phyloP scores from a whole-genome alignment of 1,140 invertebrate genomes.

The Drosophila prosaltans region DNA sequence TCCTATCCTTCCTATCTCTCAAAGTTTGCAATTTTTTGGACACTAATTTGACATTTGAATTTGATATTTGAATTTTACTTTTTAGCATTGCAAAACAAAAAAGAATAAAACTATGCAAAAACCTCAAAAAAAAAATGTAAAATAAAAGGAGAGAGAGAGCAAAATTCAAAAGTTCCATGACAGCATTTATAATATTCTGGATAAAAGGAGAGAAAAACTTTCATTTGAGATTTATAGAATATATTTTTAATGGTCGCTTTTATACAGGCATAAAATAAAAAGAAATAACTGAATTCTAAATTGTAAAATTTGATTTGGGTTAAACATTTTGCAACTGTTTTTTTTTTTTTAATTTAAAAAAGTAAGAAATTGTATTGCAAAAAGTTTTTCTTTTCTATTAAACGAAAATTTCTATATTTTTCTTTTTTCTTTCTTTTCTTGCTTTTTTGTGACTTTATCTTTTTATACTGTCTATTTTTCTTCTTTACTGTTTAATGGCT shows the following conservation, averaged over 20 bases:
- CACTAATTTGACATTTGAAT: slow-evolving; percentile 64
- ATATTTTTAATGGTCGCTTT: slow-evolving; percentile 3
- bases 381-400: too few species aligned
- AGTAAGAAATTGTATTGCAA: too few species aligned
- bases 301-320: not conserved
- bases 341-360: not conserved
- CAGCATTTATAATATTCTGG: not conserved
- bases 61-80: slow-evolving; percentile 36
- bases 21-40: slow-evolving; percentile 48
- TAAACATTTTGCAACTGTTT: not conserved
- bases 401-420: too few species aligned
- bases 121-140: not conserved
- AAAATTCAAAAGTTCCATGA: slow-evolving; percentile 1
- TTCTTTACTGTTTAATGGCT: too few species aligned
- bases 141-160: not conserved
- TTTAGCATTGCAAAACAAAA: slow-evolving; percentile 21
- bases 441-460: too few species aligned
- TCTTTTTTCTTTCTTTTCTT: too few species aligned
- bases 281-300: not conserved
- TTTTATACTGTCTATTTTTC: too few species aligned
- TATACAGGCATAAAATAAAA: not conserved
- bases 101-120: not conserved
- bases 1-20: not conserved
- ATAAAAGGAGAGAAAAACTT: not conserved
- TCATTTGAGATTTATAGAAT: not conserved